These are phyloP conservation scores for Drosophila pseudoananassae DNA, from an alignment of 1,140 invertebrate species.

Conservation along the genomic window DNA sequence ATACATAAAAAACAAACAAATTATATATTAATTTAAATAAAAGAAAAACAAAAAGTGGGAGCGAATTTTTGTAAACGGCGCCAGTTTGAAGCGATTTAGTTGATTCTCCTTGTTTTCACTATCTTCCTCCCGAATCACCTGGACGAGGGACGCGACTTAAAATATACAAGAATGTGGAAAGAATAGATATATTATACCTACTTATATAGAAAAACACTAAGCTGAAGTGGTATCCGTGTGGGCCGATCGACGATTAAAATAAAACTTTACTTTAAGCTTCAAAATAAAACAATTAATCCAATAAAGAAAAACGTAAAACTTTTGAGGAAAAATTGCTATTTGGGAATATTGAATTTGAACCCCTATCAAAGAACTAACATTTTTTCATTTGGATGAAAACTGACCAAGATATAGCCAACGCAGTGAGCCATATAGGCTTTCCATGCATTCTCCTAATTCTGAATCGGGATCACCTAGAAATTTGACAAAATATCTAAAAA, in stretches of 20 bases:
- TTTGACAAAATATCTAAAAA: too few species aligned
- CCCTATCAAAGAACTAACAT: too few species aligned
- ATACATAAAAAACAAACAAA: slow-evolving; percentile 63
- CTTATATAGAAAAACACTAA: slow-evolving; percentile 49
- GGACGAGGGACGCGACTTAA: slow-evolving; percentile 50
- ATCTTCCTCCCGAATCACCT: slow-evolving; percentile 35
- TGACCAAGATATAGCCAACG: too few species aligned
- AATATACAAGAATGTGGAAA: slow-evolving; percentile 52
- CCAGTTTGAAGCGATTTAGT: slow-evolving; percentile 55
- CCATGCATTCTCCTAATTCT: too few species aligned
- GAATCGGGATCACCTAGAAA: too few species aligned
- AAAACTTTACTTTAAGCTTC: slow-evolving; percentile 82
- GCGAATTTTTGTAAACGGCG: slow-evolving; percentile 47
- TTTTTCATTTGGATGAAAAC: too few species aligned
- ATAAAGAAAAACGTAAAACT: slow-evolving; percentile 49
- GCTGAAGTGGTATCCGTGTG: slow-evolving; percentile 66
- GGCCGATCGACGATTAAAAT: slow-evolving; percentile 73
- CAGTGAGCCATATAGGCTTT: too few species aligned
- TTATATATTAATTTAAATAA: slow-evolving; percentile 79
- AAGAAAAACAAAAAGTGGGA: slow-evolving; percentile 48
- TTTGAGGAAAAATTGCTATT: slow-evolving; percentile 15
- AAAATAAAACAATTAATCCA: slow-evolving; percentile 82
- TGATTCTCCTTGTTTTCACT: slow-evolving; percentile 21
- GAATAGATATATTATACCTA: slow-evolving; percentile 48
- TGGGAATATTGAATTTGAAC: background rate